phyloP scores from a whole-genome alignment of 1,140 invertebrate genomes.

The Campodea augens region DNA sequence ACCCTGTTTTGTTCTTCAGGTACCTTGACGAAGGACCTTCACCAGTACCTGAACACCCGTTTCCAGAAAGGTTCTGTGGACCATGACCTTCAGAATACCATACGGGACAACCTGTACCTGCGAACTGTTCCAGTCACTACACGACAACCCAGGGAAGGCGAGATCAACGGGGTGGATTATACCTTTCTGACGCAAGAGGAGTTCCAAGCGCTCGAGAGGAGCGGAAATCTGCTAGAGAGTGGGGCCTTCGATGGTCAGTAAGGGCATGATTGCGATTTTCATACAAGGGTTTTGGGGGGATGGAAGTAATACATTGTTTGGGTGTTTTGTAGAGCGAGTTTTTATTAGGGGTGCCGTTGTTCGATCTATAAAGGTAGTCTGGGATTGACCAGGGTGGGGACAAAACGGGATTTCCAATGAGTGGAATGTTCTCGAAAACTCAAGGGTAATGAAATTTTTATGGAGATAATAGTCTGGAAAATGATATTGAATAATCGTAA shows the following conservation, averaged over 20 bases:
- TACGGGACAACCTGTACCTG: constrained; percentile 46
- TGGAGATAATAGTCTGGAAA: too few species aligned
- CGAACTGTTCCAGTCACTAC: constrained; percentile 49
- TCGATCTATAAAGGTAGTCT: too few species aligned
- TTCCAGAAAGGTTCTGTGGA: constrained; percentile 43
- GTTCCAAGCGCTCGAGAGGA: constrained; percentile 36
- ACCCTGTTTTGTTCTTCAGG: constrained; percentile 17
- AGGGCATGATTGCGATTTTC: not conserved
- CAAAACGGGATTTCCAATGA: too few species aligned
- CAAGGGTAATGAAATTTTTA: too few species aligned
- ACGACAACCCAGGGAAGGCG: constrained; percentile 32
- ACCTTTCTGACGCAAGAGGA: constrained; percentile 38
- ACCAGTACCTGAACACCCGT: constrained; percentile 36
- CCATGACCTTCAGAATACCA: constrained; percentile 45
- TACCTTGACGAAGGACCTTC: constrained; percentile 31
- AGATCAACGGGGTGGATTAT: constrained; percentile 45
- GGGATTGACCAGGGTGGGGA: too few species aligned
- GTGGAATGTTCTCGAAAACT: too few species aligned
- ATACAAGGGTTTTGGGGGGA: not conserved
- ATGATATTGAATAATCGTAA: too few species aligned
- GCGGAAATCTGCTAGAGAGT: constrained; percentile 41
- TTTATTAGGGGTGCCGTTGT: too few species aligned
- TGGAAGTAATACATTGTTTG: not conserved
- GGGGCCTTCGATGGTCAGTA: constrained; percentile 39
- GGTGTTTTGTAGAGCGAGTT: too few species aligned